Evolutionary conservation across 2,113 vertebrate genomes (phyloP), one percentile per base, ranked within the genome.

Genomic region (Pyxicephalus adspersus): DNA sequence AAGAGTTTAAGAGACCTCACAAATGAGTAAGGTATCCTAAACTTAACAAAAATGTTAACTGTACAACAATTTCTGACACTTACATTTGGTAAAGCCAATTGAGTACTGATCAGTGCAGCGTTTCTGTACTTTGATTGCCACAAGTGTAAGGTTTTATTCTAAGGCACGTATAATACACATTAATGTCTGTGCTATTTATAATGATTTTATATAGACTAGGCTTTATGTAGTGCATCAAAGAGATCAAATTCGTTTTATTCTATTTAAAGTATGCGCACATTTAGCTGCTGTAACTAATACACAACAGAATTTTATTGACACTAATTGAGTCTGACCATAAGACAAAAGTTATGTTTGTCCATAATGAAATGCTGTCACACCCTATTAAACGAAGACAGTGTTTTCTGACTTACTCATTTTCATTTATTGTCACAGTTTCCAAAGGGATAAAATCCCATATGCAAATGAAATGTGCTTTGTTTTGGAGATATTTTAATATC

Each of bases 281-380:
- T 29, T 26, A 15, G 26, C 23, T 57, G 50, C 70, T 31, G 54
- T 29, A 51, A 31, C 52, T 31, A 29, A 31, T 25, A 72, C 9
- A 71, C 19, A 45, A 45, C 38, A 15, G 52, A n/a, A 45, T 57
- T 57, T 72, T 25, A 72, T 57, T 31, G 70, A 72, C 70, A 72
- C 29, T 72, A 72, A 72, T 57, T 57, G 26, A 22, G 18, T 72
- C 50, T 72, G 70, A 72, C 70, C 70, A 22, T 28, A 52, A 72
- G 70, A 72, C 70, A 57, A 57, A 72, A 72, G 70, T 57, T 72
- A 22, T 72, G 70, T 57, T 31, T 55, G 70, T 57, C 70, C 26
- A 57, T 72, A 72, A 72, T 72, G 70, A 72, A 57, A 25, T 61
- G n/a, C 70, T 72, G 70, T 72, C 70, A 72, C 31, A 31, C 7